Percentiles rank a stretch among this genome's conserved stretches.
These are phyloP conservation scores for Limnephilus marmoratus DNA, from an alignment of 2,888 invertebrate genomes.

Conservation along the genomic window DNA sequence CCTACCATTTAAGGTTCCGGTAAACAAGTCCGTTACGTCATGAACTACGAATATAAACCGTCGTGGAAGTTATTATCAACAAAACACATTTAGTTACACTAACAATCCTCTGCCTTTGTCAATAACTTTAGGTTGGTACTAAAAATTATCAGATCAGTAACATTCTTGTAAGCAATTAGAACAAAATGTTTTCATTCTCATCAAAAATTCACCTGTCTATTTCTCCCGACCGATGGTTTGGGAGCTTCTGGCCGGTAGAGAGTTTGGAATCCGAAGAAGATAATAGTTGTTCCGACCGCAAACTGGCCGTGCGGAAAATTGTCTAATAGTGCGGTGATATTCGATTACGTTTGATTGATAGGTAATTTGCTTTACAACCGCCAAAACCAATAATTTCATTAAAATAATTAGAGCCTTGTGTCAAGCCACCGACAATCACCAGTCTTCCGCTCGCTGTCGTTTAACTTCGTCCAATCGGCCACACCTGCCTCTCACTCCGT, in stretches of 20 bases:
- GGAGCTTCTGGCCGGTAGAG: background rate
- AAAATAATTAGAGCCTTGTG: background rate
- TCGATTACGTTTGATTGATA: background rate
- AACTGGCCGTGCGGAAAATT: background rate
- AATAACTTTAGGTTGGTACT: no score
- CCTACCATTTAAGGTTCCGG: background rate
- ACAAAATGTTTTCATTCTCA: no score
- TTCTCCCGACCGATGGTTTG: background rate
- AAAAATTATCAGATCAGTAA: no score
- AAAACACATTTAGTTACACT: no score
- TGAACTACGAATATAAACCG: background rate
- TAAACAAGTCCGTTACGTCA: background rate
- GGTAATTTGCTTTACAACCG: background rate
- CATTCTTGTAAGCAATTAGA: no score
- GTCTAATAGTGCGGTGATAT: background rate
- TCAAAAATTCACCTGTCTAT: background rate
- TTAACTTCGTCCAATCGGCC: background rate
- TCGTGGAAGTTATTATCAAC: no score
- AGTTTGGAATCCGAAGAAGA: background rate
- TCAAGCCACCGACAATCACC: background rate
- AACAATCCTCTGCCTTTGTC: no score
- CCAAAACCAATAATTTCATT: constrained; percentile 2
- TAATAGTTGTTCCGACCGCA: background rate
- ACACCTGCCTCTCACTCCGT: background rate
- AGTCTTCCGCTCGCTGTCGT: background rate